Base-by-base conservation (phyloP, 2,113 vertebrate species). In the Apodemus sylvaticus region DNA sequence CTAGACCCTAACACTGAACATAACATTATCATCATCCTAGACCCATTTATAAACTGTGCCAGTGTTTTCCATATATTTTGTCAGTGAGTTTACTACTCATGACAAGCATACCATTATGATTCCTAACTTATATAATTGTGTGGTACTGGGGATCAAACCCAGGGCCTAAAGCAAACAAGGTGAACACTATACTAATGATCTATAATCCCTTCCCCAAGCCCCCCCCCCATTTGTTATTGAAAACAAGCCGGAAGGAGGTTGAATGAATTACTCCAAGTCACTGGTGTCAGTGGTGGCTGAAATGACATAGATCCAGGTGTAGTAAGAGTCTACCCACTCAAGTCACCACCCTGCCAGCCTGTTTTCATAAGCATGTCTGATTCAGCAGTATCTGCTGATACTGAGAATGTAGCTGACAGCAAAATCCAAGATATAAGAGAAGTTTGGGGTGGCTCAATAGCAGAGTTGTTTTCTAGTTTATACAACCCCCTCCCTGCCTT, bases 381-480 rank as follows among this genome's bases (percentile, higher is more conserved):
- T 62, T 83, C 81, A 62, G 55, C 81, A 83, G n/a, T 83, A 60
- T 83, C 55, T 39, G n/a, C 36, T 24, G 11, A 87, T 89, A 94
- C 77, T 16, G 62, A 36, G 64, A 34, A 51, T 3, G 78, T 16
- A 97, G 51, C 19, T 5, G 22, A 66, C 77, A 94, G 91, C 91
- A 92, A 97, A 91, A 20, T 83, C 97, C 64, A 97, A 98, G 96
- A 97, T 96, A 98, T 78, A 85, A 60, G 55, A 66, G 82, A 29
- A n/a, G 11, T 16, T 8, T 48, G 11, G 45, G 14, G 48, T 53
- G 36, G 60, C 36, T 86, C 36, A 34, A 36, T 29, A n/a, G 36
- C 24, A 53, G 31, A 64, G 42, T 31, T 7, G 14, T 22, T 64
- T 34, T 9, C 34, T 51, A 51, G 68, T 48, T 36, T 12, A 2